Percentiles rank a stretch among this genome's conserved stretches.
Evolutionary conservation across 2,888 invertebrate species (phyloP).

Genomic region (Limulus polyphemus): DNA sequence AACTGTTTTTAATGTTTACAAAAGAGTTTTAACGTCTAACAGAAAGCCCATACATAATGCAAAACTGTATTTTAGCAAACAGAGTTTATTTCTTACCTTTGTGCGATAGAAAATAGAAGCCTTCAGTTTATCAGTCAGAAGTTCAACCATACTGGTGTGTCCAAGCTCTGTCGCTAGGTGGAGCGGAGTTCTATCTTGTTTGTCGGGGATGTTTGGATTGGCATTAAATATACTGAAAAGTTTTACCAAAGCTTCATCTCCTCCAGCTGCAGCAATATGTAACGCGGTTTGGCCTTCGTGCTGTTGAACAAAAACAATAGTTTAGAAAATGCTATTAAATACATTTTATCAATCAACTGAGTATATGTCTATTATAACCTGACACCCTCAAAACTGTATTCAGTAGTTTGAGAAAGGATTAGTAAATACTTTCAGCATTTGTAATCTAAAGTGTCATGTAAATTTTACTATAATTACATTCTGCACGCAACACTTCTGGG

Average conservation of each 20-base stretch:
- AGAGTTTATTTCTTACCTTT: conserved; percentile 41
- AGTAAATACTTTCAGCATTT: no score
- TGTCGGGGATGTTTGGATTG: conserved; percentile 85
- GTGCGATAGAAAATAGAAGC: conserved; percentile 92
- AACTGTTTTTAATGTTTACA: no score
- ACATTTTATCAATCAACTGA: background rate
- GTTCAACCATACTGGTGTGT: conserved; percentile 86
- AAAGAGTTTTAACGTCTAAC: no score
- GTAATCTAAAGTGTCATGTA: no score
- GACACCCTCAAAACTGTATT: no score
- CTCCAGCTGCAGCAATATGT: conserved; percentile 89
- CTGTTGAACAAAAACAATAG: conserved; percentile 27
- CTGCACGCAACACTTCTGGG: no score
- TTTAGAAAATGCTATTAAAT: background rate
- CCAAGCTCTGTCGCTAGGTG: conserved; percentile 96
- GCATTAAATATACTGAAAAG: conserved; percentile 90
- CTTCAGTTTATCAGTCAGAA: conserved; percentile 92
- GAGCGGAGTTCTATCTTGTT: conserved; percentile 87
- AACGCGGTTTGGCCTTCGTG: conserved; percentile 87
- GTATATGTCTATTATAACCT: background rate
- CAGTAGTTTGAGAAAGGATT: no score
- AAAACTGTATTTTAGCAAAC: background rate
- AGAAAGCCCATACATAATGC: no score
- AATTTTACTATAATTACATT: no score
- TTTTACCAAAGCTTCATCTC: conserved; percentile 86